phyloP scores from a whole-genome alignment of 1,140 invertebrate genomes.

The Pseudomyrmex sp. region DNA sequence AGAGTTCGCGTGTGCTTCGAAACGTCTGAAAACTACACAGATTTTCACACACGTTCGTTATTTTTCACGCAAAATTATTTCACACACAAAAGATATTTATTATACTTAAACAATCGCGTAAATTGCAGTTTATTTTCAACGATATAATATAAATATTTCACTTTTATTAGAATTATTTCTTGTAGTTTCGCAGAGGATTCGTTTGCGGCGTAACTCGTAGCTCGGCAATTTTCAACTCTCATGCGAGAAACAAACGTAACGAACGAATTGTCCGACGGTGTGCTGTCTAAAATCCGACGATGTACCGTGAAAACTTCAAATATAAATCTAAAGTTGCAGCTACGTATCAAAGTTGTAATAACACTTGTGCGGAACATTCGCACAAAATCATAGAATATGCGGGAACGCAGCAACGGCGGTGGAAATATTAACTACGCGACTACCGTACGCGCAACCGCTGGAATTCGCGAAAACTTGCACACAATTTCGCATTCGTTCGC shows the following conservation, averaged over 20 bases:
- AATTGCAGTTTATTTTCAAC: too few species aligned
- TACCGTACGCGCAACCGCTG: background rate
- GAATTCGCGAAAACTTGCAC: conserved; percentile 10
- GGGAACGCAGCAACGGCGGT: background rate
- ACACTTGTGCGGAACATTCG: background rate
- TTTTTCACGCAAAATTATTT: too few species aligned
- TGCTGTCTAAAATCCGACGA: background rate
- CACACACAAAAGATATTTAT: too few species aligned
- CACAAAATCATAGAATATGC: too few species aligned
- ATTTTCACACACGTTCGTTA: too few species aligned
- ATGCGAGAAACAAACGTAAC: background rate
- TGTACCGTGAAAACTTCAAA: background rate
- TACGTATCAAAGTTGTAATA: conserved; percentile 13
- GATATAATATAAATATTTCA: too few species aligned
- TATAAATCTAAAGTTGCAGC: conserved; percentile 2
- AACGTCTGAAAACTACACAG: too few species aligned
- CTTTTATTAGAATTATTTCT: too few species aligned
- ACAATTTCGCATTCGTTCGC: conserved; percentile 1
- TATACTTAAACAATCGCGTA: too few species aligned
- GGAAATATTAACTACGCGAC: background rate
- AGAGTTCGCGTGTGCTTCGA: too few species aligned
- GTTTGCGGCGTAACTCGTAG: too few species aligned
- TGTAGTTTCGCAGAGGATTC: too few species aligned
- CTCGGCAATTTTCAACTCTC: background rate
- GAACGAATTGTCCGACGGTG: background rate